Evolutionary conservation across 2,113 vertebrate species (phyloP).

Genomic region (Mystacornis crossleyi): DNA sequence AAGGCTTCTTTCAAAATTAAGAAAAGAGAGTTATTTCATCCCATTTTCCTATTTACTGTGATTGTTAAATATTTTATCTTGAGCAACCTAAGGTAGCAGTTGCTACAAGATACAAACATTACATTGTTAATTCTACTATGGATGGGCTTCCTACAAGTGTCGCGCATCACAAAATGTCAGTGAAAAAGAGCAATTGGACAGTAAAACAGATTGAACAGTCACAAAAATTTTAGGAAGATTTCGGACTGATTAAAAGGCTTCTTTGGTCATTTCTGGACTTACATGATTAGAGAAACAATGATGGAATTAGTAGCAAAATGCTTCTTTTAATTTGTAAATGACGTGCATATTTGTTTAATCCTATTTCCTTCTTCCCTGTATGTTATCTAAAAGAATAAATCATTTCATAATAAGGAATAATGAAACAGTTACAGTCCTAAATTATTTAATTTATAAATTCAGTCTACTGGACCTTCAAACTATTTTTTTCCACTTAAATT

Average conservation of each 20-base stretch:
- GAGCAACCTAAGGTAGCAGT: background rate
- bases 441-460: background rate
- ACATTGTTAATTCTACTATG: background rate
- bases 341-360: background rate
- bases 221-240: background rate
- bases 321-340: background rate
- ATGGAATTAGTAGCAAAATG: background rate
- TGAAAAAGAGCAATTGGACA: background rate
- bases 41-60: background rate
- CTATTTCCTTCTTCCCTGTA: background rate
- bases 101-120: background rate
- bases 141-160: background rate
- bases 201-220: background rate
- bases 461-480: background rate
- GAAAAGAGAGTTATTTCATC: background rate
- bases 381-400: background rate
- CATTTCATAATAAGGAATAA: background rate
- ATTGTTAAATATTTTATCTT: background rate
- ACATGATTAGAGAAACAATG: background rate
- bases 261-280: background rate
- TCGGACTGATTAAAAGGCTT: background rate
- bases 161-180: rapidly evolving
- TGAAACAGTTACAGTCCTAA: background rate
- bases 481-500: background rate
- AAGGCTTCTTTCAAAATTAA: background rate